Base-by-base conservation (phyloP, 2,888 invertebrate species). In the Hartigia nigra region DNA sequence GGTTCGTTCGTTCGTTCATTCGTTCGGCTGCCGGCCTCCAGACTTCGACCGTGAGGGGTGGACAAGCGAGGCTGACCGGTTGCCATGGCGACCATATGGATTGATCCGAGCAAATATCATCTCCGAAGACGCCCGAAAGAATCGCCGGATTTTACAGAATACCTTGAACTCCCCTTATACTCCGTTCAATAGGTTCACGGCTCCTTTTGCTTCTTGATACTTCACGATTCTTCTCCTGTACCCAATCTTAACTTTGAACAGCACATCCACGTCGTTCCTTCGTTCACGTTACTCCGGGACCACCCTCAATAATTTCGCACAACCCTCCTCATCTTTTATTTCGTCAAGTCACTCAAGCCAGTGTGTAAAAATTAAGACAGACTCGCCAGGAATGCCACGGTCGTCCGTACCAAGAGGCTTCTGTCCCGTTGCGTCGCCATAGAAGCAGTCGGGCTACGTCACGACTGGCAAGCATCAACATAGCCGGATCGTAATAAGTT, bases 61-160 rank as follows among this genome's bases (percentile, higher is more conserved):
- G 90, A 88, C 87, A 85, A 80, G 82, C 82, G 82, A 86, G 87
- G 88, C 87, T 89, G 90, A 89, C 88, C 88, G 89, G 91, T 91
- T 90, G 85, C 91, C 87, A 91, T 91, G 89, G 90, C 87, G 84
- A 91, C 91, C 90, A 90, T 91, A 91, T 91, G 91, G 91, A 91
- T 91, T 91, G 91, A 91, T 91, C 90, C 91, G 90, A 90, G 90
- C 88, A 91, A 91, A 91, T 91, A 91, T 91, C 91, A 91, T 91
- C 91, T 90, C 89, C 88, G 90, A 90, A 90, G 90, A 90, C 88
- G 87, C 88, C 88, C 89, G 88, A 91, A 91, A 91, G 91, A 91
- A 90, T 91, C 88, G 88, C 88, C 86, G 89, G 90, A 89, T 91
- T 89, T 89, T 86, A 87, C 87, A 87, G 88, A 86, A 87, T 85